Conservation (phyloP, 2,888 invertebrate genomes). For the Merodon equestris region DNA sequence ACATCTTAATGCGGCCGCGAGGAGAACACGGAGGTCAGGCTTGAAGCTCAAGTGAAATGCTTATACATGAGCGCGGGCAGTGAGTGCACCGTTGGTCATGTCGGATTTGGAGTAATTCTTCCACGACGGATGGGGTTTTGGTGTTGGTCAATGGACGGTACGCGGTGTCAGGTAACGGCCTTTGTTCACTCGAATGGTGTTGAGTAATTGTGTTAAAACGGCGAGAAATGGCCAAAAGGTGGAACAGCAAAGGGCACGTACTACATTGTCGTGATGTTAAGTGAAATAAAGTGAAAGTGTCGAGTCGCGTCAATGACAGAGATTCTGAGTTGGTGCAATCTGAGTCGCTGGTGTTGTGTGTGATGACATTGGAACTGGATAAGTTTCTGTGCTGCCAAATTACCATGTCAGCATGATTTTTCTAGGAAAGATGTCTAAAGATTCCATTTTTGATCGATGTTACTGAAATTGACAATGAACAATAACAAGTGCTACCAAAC, state of each 20-base stretch:
- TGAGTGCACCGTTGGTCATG: constrained; percentile 6
- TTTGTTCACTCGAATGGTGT: constrained; percentile 3
- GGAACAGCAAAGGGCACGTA: constrained; percentile 37
- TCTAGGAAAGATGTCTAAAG: too few relatives aligned
- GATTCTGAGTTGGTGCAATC: too few relatives aligned
- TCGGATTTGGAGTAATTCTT: constrained; percentile 15
- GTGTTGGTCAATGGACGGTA: constrained; percentile 37
- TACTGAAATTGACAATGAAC: too few relatives aligned
- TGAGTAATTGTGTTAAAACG: constrained; percentile 51
- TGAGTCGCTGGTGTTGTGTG: too few relatives aligned
- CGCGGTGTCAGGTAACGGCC: constrained; percentile 36
- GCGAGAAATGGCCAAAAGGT: constrained; percentile 3
- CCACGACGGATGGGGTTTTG: neutral
- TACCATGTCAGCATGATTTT: too few relatives aligned
- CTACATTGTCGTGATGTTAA: constrained; percentile 11
- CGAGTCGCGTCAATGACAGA: too few relatives aligned
- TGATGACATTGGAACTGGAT: too few relatives aligned
- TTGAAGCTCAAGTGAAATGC: too few relatives aligned
- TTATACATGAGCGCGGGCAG: too few relatives aligned
- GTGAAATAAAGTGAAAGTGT: constrained; percentile 52
- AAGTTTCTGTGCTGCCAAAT: too few relatives aligned
- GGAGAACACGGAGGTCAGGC: constrained; percentile 40
- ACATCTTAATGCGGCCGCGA: constrained; percentile 46
- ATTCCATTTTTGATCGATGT: too few relatives aligned
- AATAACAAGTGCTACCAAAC: too few relatives aligned